Evolutionary conservation across 2,888 invertebrate genomes (phyloP).

Genomic region (Agonopterix subpropinquella): DNA sequence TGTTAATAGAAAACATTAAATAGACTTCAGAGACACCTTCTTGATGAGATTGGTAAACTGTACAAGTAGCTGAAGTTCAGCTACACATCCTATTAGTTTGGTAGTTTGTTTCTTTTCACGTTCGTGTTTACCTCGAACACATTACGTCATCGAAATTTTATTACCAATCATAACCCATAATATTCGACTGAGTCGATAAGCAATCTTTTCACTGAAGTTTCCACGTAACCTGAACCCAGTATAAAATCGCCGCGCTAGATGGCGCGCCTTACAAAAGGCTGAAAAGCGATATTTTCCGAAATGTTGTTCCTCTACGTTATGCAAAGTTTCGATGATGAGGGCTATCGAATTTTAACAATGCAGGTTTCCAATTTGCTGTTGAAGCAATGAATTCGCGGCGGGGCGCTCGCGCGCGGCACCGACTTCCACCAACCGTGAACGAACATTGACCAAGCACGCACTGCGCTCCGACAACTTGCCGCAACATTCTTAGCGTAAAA

Average conservation of each 20-base stretch:
- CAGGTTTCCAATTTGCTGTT: constrained; percentile 3
- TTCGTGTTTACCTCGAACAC: too few species aligned
- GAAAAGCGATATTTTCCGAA: not conserved
- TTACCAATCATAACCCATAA: too few species aligned
- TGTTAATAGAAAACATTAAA: constrained; percentile 2
- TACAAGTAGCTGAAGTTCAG: too few species aligned
- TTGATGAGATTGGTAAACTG: too few species aligned
- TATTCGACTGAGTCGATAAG: too few species aligned
- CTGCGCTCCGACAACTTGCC: constrained; percentile 62
- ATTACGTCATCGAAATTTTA: too few species aligned
- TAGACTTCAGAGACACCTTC: not conserved
- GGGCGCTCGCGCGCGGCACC: constrained; percentile 41
- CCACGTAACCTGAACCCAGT: not conserved
- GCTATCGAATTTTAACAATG: constrained; percentile 4
- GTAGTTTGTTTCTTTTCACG: too few species aligned
- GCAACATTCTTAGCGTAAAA: constrained; percentile 76
- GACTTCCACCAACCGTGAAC: constrained; percentile 48
- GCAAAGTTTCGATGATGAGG: constrained; percentile 1
- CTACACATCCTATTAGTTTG: too few species aligned
- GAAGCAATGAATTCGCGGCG: constrained; percentile 26
- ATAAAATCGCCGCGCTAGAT: constrained; percentile 14
- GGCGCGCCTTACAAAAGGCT: constrained; percentile 10
- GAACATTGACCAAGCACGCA: constrained; percentile 67
- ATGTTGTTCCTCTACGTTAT: constrained; percentile 1
- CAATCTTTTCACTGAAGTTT: too few species aligned